These are phyloP conservation scores for Dicyrtomina minuta DNA, from an alignment of 2,888 invertebrate species.

Conservation along the genomic window DNA sequence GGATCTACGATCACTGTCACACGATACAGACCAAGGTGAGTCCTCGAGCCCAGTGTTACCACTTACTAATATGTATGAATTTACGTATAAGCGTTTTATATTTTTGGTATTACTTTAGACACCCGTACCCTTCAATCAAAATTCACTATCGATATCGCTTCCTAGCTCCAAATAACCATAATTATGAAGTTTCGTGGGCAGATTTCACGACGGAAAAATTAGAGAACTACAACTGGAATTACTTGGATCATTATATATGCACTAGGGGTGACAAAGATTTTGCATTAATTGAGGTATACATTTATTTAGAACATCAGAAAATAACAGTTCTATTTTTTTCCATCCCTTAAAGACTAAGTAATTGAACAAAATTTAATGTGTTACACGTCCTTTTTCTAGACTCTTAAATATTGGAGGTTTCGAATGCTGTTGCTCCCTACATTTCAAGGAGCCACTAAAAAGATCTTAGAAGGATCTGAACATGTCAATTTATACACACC, in stretches of 20 bases:
- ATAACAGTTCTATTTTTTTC: not conserved
- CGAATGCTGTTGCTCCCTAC: conserved; percentile 84
- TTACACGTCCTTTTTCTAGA: conserved; percentile 59
- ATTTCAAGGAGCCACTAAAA: conserved; percentile 71
- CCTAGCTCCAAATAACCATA: conserved; percentile 81
- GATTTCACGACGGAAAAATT: conserved; percentile 91
- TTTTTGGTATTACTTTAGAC: conserved; percentile 62
- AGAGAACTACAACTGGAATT: conserved; percentile 97
- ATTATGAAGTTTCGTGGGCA: conserved; percentile 91
- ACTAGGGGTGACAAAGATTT: conserved; percentile 91
- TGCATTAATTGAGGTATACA: conserved; percentile 73
- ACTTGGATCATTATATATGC: conserved; percentile 94
- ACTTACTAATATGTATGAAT: not conserved
- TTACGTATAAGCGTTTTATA: too few species aligned
- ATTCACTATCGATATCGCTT: conserved; percentile 89
- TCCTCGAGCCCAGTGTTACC: not conserved
- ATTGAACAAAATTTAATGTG: not conserved
- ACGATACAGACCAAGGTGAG: conserved; percentile 85
- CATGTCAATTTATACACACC: conserved; percentile 84
- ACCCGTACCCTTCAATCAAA: conserved; percentile 89
- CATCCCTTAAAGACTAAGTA: too few species aligned
- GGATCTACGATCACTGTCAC: conserved; percentile 92
- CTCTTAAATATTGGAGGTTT: conserved; percentile 86
- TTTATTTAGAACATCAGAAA: not conserved
- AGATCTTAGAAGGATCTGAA: conserved; percentile 69